Base-by-base conservation (phyloP, 2,797 vertebrate species). In the Arnoldichthys spilopterus region DNA sequence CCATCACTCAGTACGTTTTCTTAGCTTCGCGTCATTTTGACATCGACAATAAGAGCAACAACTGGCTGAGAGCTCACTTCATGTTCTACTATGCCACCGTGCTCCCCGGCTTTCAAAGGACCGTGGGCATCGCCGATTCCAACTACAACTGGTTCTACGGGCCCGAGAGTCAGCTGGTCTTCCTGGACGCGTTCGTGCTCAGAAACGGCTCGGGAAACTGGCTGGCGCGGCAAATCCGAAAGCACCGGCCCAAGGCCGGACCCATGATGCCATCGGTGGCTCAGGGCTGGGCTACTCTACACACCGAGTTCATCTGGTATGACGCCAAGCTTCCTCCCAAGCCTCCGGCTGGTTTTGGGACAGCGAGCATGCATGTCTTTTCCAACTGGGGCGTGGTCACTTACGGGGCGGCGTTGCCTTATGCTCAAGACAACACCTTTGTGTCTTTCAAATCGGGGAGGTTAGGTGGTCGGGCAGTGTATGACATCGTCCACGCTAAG, bases 111-210 rank as follows among this genome's bases (percentile, higher is more conserved):
- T 96, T 94, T 86, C 95, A 96, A 82, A 94, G 95, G 85, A 95
- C 94, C 1, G 93, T 96, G 37, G 95, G 95, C 1, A 81, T 96
- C 72, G 95, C 95, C 0, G 95, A 96, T 91, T 96, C 95, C 40
- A 96, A 96, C 89, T 96, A 96, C 83, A 96, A 96, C 81, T 96
- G 95, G 95, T 96, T 96, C 90, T 96, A 96, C 79, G 95, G 95
- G 59, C 95, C 95, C 11, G 95, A 96, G 86, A 96, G 95, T 85
- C 95, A 96, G 32, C 84, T 96, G 32, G 93, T 96, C 73, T 96
- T 96, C 86, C 83, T 96, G 81, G 95, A 96, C 82, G 90, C 90
- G 9, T 96, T 94, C 76, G 79, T 96, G 16, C 86, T 96, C 79
- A 94, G 89, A 82, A 96, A 91, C 37, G 95, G 95, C 80, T 91